Base-by-base conservation (phyloP, 2,113 vertebrate genomes). In the Mus pahari region DNA sequence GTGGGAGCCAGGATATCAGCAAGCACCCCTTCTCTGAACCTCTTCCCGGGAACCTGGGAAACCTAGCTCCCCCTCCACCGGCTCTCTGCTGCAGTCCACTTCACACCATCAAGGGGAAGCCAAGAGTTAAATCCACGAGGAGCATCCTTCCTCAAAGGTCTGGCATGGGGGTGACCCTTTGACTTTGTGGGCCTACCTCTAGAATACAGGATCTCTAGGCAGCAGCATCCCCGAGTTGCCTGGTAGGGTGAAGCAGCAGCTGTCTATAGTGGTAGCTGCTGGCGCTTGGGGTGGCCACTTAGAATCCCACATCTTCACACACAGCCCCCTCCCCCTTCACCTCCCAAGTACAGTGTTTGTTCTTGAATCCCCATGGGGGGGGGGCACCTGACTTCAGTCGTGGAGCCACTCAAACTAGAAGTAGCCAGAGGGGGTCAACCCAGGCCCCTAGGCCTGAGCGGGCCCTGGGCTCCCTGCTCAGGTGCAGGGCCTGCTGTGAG, bases 171-270 rank as follows among this genome's bases (percentile, higher is more conserved):
- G 1, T 42, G 22, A 7, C 33, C 33, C 45, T 39, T 83, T 26
- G 0, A 14, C 20, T 8, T 28, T 0, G 0, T 0, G 22, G 20
- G 3, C 13, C 22, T 58, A 31, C 31, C 13, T n/a, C 20, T 13
- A n/a, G 39, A 55, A 26, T 5, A 5, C 0, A 1, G 55, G 11
- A 20, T 17, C 66, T 68, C 0, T 3, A 1, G 2, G 2, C 17
- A 48, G 39, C 68, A 50, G 10, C 12, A 13, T 45, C 42, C n/a
- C 39, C 3, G 5, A 39, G 86, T 17, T 84, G 50, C 87, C 62
- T 2, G 9, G 62, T 0, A 1, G 31, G 45, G 24, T 26, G 28
- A 26, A 83, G n/a, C 81, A 42, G 36, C 45, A 3, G 62, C 17
- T 55, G 39, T 79, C 42, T 42, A 26, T 55, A 26, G 79, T 48